phyloP scores from a whole-genome alignment of 2,113 vertebrate genomes.

The Fregetta grallaria region DNA sequence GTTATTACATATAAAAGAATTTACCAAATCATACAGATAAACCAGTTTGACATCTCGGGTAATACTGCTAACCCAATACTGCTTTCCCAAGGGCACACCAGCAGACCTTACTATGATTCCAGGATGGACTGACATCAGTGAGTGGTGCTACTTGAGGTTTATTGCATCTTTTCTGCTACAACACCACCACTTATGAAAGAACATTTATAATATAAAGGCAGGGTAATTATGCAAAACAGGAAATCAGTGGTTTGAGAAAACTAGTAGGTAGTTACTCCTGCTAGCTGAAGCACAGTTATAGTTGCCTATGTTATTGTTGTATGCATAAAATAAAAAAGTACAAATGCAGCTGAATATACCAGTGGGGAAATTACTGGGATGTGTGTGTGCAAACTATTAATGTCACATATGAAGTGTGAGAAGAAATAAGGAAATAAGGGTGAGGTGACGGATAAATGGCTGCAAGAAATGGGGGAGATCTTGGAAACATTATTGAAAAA shows the following conservation, averaged over 20 bases:
- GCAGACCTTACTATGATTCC: neutral
- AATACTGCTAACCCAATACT: neutral
- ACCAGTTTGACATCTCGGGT: neutral
- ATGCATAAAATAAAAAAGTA: neutral
- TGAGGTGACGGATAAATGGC: neutral
- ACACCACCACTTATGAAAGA: neutral
- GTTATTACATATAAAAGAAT: neutral
- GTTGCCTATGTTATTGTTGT: neutral
- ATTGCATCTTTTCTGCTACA: neutral
- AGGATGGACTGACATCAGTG: too few species aligned
- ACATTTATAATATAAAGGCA: neutral
- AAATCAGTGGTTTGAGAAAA: neutral
- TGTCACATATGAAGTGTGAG: neutral
- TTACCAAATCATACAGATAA: neutral
- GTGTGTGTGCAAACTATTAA: neutral
- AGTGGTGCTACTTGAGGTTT: neutral
- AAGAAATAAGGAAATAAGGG: neutral
- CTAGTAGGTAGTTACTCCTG: neutral
- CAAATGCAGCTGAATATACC: neutral
- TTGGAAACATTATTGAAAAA: neutral
- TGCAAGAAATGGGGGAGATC: neutral
- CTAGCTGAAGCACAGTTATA: neutral
- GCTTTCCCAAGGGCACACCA: neutral
- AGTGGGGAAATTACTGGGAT: neutral
- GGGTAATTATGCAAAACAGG: neutral